Conservation (phyloP, 2,797 vertebrate genomes). For the Onychomys arenicola region DNA sequence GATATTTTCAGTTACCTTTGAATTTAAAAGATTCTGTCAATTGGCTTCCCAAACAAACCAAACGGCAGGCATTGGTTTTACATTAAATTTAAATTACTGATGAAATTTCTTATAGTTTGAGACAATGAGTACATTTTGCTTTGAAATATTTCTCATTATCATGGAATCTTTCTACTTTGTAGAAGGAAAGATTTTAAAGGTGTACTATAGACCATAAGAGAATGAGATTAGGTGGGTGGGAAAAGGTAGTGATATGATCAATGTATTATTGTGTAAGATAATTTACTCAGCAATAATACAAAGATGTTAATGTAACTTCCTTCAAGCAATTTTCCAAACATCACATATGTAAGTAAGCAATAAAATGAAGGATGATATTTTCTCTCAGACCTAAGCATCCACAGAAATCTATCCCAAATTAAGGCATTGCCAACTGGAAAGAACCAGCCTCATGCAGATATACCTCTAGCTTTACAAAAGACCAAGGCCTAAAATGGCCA, state of each 20-base stretch:
- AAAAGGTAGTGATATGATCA: neutral
- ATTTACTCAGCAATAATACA: neutral
- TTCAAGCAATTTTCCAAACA: neutral
- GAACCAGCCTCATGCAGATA: neutral
- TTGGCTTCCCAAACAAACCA: neutral
- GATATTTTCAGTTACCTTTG: neutral
- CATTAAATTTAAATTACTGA: neutral
- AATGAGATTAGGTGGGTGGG: rapidly evolving
- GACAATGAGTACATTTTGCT: neutral
- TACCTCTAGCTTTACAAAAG: neutral
- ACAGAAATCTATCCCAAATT: neutral
- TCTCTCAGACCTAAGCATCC: neutral
- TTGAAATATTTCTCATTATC: neutral
- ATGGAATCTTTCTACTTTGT: neutral
- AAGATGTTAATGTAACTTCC: neutral
- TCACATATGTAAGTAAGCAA: neutral
- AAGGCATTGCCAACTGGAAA: neutral
- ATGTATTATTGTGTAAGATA: neutral
- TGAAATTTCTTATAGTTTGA: neutral
- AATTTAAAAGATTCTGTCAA: neutral
- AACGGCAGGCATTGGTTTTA: neutral
- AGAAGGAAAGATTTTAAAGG: neutral
- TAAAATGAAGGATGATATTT: neutral
- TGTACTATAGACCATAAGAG: neutral
- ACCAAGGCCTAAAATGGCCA: neutral